Base-by-base conservation (phyloP, 2,113 vertebrate species). In the Oriolus oriolus region DNA sequence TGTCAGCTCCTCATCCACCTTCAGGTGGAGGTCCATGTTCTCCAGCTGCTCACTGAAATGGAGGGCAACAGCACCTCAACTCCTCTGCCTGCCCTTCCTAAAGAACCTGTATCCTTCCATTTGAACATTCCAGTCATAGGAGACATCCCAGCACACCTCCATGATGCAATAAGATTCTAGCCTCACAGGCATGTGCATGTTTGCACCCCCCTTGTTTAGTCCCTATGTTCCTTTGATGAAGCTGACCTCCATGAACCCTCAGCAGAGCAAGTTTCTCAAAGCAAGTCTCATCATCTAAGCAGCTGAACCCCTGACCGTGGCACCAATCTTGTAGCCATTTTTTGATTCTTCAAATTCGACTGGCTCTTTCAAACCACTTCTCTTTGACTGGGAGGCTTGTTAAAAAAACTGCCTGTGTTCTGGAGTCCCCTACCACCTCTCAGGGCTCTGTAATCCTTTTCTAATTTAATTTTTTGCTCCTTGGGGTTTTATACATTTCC, bases 271-370 rank as follows among this genome's bases (percentile, higher is more conserved):
- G 20, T 30, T 41, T 68, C 24, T 39, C 68, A 45, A n/a, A 52
- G 18, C 15, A 50, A 65, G 50, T 57, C 21, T 35, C 27, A 57
- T 9, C 12, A 35, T 7, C 42, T 37, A 23, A 33, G 27, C 9
- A 33, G 31, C 26, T 65, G 68, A 44, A 57, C 6, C 7, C 17
- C 42, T 37, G 35, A 37, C 13, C 0, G 0, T 39, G 45, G 19
- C 19, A 60, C 24, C 33, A 30, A 11, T 21, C 23, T 44, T 45
- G 28, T 21, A 33, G 53, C 4, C 7, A 14, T 30, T 45, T 53
- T 4, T 21, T 30, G 37, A 39, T 66, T 59, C 16, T 45, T 23
- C 45, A 26, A 44, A 39, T 45, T 39, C 0, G 0, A 59, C 16
- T n/a, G 7, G 8, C 19, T 37, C 33, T 74, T 74, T 59, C 52